Evolutionary conservation across 2,888 invertebrate species (phyloP).

Genomic region (Drosophila neotestacea): DNA sequence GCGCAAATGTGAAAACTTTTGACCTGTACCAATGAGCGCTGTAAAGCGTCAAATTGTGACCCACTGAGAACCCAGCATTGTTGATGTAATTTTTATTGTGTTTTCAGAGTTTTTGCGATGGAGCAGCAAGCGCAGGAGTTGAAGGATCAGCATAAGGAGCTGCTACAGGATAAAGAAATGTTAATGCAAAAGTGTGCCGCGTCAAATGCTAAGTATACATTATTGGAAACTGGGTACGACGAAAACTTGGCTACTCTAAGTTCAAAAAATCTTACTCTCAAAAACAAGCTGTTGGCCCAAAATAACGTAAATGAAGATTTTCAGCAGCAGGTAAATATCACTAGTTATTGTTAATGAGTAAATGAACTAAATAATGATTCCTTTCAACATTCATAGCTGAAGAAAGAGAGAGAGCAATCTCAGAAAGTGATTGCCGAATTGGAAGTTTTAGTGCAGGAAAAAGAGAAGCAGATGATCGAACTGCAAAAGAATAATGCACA

Average conservation of each 20-base stretch:
- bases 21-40: too few relatives aligned
- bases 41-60: too few relatives aligned
- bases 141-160: neutral
- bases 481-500: neutral
- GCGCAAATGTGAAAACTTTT: too few relatives aligned
- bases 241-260: neutral
- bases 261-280: neutral
- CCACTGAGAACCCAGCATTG: too few relatives aligned
- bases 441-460: neutral
- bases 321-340: slow-evolving; percentile 8
- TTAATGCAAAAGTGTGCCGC: neutral
- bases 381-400: neutral
- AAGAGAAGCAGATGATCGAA: neutral
- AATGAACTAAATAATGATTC: too few relatives aligned
- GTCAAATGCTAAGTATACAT: slow-evolving; percentile 2
- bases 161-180: neutral
- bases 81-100: neutral
- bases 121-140: slow-evolving; percentile 3
- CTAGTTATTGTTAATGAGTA: neutral
- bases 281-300: neutral
- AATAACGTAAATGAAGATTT: neutral
- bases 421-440: neutral
- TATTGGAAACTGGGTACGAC: slow-evolving; percentile 33
- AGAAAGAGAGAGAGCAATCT: neutral
- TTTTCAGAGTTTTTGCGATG: neutral